Evolutionary conservation across 1,140 invertebrate species (phyloP).

Genomic region (Gonioctena quinquepunctata): DNA sequence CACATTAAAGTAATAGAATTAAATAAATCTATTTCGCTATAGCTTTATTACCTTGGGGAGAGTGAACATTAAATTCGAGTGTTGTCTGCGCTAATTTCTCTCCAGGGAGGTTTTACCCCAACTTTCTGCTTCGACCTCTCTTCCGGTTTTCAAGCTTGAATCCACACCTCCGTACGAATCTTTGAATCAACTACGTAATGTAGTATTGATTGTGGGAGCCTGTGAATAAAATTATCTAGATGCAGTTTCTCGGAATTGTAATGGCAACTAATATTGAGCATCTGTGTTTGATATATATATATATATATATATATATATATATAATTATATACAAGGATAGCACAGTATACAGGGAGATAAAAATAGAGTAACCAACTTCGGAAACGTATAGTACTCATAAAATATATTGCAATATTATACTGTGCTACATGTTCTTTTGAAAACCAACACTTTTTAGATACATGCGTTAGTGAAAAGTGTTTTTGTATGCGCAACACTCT

Average conservation of each 20-base stretch:
- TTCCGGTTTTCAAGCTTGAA: constrained; percentile 27
- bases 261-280: no score
- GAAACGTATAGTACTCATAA: no score
- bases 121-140: constrained; percentile 21
- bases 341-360: no score
- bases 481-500: no score
- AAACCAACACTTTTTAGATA: no score
- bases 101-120: constrained; percentile 40
- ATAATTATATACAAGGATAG: no score
- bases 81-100: constrained; percentile 46
- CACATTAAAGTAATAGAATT: constrained; percentile 51
- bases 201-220: not conserved
- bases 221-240: not conserved
- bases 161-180: constrained; percentile 27
- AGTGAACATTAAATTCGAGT: constrained; percentile 41
- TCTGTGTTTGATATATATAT: no score
- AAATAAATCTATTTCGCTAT: constrained; percentile 49
- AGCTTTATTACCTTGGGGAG: constrained; percentile 43
- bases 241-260: not conserved
- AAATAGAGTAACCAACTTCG: no score
- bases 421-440: no score
- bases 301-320: no score
- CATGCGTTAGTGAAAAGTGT: no score
- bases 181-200: constrained; percentile 6
- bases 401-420: no score